Base-by-base conservation (phyloP, 2,113 vertebrate genomes). In the Leptodactylus fuscus region DNA sequence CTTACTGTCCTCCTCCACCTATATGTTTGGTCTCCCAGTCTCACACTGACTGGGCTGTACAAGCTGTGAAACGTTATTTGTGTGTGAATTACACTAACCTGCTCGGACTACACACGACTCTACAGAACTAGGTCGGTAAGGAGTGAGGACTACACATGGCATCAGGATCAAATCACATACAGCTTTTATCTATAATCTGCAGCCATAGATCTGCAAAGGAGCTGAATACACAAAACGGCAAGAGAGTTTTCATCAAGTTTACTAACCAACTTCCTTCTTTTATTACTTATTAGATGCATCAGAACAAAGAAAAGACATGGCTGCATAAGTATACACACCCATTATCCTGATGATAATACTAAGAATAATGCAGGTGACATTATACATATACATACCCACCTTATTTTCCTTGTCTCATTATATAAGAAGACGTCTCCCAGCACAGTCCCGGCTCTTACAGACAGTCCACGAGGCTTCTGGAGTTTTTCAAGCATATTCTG, bases 371-470 rank as follows among this genome's bases (percentile, higher is more conserved):
- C n/a, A n/a, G n/a, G n/a, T n/a, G 41, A 44, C 9, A 4, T 44
- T 44, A 48, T 15, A 48, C 46, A 48, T 2, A 0, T 12, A 8
- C 12, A 48, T 13, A 48, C 46, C 2, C 79, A 93, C 92, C 92
- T 93, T 87, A 87, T 82, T 87, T 85, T 91, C 87, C 90, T 92
- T 55, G 70, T 87, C 87, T 91, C 88, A 44, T 80, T 89, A 79
- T 90, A 82, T 53, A 92, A 87, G 16, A 94, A 87, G 20, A 93
- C 85, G 2, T 91, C 88, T 87, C 93, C 93, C 84, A 94, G 88
- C 81, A 92, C 85, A 5, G 93, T 92, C 36, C 87, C 88, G 2
- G 73, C 69, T 83, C 89, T 91, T 81, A 92, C 73, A 44, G 82
- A 67, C 4, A 92, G 85, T 34, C 89, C 89, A 69, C 88, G 88